These are phyloP conservation scores for Gallirallus australis DNA, from an alignment of 2,797 vertebrate species.

Conservation along the genomic window DNA sequence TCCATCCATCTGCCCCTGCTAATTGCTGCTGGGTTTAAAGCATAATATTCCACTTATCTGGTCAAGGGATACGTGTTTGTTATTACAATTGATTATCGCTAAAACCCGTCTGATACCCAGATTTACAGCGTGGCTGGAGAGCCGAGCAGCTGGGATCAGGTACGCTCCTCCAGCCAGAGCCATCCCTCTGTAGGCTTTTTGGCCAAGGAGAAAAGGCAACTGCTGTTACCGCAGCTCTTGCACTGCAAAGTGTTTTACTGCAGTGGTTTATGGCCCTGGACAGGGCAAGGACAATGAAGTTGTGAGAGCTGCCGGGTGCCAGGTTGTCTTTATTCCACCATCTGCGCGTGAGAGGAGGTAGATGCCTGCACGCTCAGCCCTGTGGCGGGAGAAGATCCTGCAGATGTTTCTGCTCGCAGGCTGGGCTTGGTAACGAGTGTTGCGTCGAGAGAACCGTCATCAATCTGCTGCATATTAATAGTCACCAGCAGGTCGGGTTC, in stretches of 20 bases:
- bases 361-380: not conserved
- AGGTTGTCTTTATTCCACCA: not conserved
- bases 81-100: slow-evolving; percentile 52
- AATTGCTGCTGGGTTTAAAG: slow-evolving; percentile 20
- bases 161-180: not conserved
- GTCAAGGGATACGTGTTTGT: not conserved
- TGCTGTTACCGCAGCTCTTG: fast-evolving
- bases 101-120: slow-evolving; percentile 66
- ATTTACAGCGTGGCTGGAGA: slow-evolving; percentile 33
- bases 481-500: not conserved
- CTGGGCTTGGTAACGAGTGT: fast-evolving
- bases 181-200: fast-evolving
- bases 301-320: not conserved
- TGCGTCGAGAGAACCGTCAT: not conserved
- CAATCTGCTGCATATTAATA: not conserved
- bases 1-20: slow-evolving; percentile 54
- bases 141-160: not conserved
- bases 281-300: not conserved
- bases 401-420: not conserved
- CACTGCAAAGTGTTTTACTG: fast-evolving
- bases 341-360: not conserved
- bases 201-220: not conserved
- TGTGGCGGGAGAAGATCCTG: not conserved
- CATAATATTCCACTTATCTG: slow-evolving; percentile 35
- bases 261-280: fast-evolving